Conservation (phyloP, 2,888 invertebrate genomes). For the Andrena fulva region DNA sequence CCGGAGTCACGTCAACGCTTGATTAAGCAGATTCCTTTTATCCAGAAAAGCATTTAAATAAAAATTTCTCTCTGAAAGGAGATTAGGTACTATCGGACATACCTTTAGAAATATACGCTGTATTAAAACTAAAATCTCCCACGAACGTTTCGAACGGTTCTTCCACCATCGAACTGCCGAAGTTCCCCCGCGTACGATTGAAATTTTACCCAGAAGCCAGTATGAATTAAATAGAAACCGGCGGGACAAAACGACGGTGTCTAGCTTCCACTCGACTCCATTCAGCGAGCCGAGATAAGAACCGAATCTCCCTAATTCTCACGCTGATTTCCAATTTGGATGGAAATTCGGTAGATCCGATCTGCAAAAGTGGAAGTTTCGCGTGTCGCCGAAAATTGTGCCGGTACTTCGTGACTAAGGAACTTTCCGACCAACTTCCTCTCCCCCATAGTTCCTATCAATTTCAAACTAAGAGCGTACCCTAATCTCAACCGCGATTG, state of each 20-base stretch:
- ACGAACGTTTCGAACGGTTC: not conserved
- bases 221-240: constrained; percentile 27
- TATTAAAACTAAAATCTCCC: not conserved
- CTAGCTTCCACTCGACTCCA: constrained; percentile 9
- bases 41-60: not conserved
- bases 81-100: not conserved
- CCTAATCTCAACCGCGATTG: too few relatives aligned
- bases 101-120: not conserved
- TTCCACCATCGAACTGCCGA: not conserved
- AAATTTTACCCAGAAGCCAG: constrained; percentile 23
- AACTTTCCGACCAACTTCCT: constrained; percentile 11
- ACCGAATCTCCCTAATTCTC: constrained; percentile 45
- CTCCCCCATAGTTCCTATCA: not conserved
- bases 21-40: not conserved
- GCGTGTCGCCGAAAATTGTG: constrained; percentile 33
- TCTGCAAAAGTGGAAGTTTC: constrained; percentile 12
- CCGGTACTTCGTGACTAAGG: constrained; percentile 46
- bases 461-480: too few relatives aligned
- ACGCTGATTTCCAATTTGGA: constrained; percentile 47
- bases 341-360: constrained; percentile 53
- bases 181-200: not conserved
- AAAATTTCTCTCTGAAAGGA: not conserved
- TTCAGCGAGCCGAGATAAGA: constrained; percentile 44
- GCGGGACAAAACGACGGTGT: not conserved
- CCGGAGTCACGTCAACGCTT: not conserved